Evolutionary conservation across 2,797 vertebrate species (phyloP).

Genomic region (Naso thynnoides): DNA sequence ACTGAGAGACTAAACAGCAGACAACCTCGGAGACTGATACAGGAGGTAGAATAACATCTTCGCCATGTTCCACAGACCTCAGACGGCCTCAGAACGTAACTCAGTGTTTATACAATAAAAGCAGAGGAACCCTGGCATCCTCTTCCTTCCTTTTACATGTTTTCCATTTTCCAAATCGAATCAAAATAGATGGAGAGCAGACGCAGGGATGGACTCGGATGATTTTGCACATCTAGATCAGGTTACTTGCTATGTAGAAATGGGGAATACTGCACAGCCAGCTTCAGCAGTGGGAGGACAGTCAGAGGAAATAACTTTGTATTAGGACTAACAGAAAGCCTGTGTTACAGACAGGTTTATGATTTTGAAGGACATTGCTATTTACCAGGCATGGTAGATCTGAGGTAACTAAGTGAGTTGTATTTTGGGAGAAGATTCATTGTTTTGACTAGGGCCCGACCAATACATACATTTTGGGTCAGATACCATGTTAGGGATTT

Average conservation of each 20-base stretch:
- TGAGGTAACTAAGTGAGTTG: background rate
- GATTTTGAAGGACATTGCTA: background rate
- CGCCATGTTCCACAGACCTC: background rate
- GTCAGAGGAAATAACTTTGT: background rate
- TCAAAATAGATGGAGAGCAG: background rate
- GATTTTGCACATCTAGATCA: background rate
- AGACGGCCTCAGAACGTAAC: no score
- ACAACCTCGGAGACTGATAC: background rate
- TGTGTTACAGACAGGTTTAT: background rate
- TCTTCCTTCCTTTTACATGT: background rate
- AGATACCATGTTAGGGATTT: no score
- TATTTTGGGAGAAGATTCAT: conserved; percentile 7
- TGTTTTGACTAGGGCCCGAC: no score
- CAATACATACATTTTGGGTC: no score
- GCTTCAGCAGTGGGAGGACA: background rate
- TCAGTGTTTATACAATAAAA: no score
- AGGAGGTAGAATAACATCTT: conserved; percentile 14
- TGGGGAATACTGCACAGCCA: background rate
- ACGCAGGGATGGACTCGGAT: background rate
- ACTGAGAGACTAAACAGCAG: conserved; percentile 1
- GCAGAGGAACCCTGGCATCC: no score
- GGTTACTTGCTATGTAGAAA: background rate
- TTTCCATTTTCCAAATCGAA: background rate
- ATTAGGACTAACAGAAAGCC: conserved; percentile 1
- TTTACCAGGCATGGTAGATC: background rate